phyloP scores from a whole-genome alignment of 2,888 invertebrate species.

The Lasioglossum zephyrum region DNA sequence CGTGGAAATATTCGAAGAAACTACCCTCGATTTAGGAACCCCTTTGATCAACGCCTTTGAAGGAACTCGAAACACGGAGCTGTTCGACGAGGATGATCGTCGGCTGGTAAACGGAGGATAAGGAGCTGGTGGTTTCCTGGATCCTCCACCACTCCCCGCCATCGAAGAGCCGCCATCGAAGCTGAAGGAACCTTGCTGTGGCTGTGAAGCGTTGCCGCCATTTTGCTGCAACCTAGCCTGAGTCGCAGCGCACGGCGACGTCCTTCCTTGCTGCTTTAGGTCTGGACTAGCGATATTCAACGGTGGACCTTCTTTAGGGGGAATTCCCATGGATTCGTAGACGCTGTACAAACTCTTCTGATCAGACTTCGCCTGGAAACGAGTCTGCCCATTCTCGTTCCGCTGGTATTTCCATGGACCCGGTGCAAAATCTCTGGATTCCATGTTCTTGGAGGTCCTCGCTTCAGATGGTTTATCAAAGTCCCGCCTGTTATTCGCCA shows the following conservation, averaged over 20 bases:
- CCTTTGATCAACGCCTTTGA: neutral
- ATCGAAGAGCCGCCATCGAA: neutral
- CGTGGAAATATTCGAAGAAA: neutral
- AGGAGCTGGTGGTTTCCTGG: slow-evolving; percentile 25
- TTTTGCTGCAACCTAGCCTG: slow-evolving; percentile 11
- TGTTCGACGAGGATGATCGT: slow-evolving; percentile 46
- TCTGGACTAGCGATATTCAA: slow-evolving; percentile 4
- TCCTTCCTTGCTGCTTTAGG: accelerated
- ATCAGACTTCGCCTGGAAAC: neutral
- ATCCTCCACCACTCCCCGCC: slow-evolving; percentile 5
- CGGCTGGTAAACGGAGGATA: neutral
- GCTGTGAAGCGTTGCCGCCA: neutral
- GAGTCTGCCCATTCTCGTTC: neutral
- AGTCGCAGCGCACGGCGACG: slow-evolving; percentile 47
- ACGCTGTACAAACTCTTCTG: neutral
- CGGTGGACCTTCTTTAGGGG: neutral
- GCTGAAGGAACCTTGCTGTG: neutral
- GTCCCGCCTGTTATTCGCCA: neutral
- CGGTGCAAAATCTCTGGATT: slow-evolving; percentile 15
- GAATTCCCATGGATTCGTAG: slow-evolving; percentile 20
- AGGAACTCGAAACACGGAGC: neutral
- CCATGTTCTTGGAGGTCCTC: neutral
- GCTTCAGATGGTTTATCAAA: neutral
- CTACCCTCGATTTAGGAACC: neutral
- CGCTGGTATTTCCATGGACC: neutral